Evolutionary conservation across 2,797 vertebrate genomes (phyloP).

Genomic region (Galaxias olidus): DNA sequence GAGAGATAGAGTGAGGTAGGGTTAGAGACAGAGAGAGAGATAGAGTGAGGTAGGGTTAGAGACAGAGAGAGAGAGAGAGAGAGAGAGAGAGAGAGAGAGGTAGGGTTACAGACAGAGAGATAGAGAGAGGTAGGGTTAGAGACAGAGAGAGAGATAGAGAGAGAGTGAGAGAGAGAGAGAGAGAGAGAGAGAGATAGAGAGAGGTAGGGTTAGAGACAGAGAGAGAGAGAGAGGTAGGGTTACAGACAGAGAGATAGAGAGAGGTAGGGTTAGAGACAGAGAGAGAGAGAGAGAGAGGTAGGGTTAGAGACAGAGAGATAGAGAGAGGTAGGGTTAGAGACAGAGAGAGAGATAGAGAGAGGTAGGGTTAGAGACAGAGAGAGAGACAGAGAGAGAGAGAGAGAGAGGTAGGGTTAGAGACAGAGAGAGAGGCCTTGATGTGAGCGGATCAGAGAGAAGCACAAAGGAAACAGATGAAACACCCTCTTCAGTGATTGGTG

Average conservation of each 20-base stretch:
- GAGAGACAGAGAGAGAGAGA: neutral
- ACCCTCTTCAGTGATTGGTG: too few species aligned
- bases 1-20: constrained; percentile 15
- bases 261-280: neutral
- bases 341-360: neutral
- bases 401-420: neutral
- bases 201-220: neutral
- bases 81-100: neutral
- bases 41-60: constrained; percentile 1
- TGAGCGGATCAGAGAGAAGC: too few species aligned
- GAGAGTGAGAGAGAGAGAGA: constrained; percentile 13
- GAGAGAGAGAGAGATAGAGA: neutral
- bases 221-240: neutral
- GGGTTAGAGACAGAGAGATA: neutral
- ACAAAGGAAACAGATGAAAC: too few species aligned
- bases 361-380: neutral
- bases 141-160: neutral
- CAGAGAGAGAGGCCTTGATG: too few species aligned
- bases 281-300: neutral
- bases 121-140: neutral
- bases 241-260: too few species aligned
- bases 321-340: neutral
- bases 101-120: neutral
- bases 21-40: neutral
- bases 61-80: constrained; percentile 9